Evolutionary conservation across 2,888 invertebrate species (phyloP), one percentile per base, ranked within the genome.

Genomic region (Tachina fera): DNA sequence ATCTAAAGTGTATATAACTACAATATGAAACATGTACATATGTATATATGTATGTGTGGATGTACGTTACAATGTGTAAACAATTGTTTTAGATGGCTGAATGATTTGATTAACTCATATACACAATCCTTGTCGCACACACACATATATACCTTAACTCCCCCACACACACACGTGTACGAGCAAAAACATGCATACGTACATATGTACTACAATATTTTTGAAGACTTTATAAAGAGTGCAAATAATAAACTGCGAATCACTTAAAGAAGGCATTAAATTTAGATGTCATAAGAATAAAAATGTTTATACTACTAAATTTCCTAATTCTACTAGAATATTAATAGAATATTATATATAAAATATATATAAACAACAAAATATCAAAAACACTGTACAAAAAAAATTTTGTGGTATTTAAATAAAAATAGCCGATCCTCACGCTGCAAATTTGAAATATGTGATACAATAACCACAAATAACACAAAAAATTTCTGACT

Each of bases 1-100:
- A 86, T 86, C 86, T 86, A 86, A 86, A 86, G 86, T 83, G 86
- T 82, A 86, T 83, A 83, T 72, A 78, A 53, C 58, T 60, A 53
- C 67, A 43, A 60, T n/a, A 81, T 67, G 3, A 11, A 8, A 16
- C 19, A 16, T n/a, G 31, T 22, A 75, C 22, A 47, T 31, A 76
- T 16, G 1, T 11, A 13, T 56, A 22, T 56, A 9, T 39, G 39
- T 60, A n/a, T 60, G n/a, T 71, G 0, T n/a, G 39, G 13, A 14
- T 13, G 14, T 49, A 51, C 31, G 31, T 6, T 31, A 31, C 22
- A 45, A 47, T 3, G 58, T 39, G 45, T 65, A 56, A 53, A 71
- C 79, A 79, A 56, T 79, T 63, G 71, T 65, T 79, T 51, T 39
- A 70, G 60, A 61, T 75, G 81, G 68, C n/a, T 70, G 75, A 75